Conservation (phyloP, 1,140 invertebrate species). For the Leptinotarsa lineolata region DNA sequence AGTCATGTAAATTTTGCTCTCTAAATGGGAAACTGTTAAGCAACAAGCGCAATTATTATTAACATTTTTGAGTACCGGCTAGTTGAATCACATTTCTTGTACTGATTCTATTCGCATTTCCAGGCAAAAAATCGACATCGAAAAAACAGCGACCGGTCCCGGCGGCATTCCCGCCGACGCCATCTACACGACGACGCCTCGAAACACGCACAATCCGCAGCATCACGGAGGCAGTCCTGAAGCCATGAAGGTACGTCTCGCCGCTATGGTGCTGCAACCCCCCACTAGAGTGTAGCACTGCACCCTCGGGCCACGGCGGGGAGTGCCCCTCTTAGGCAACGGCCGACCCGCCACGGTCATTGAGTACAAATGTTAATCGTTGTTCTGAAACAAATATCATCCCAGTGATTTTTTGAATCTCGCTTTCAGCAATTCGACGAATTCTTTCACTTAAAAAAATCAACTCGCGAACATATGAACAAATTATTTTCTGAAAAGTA, state of each 20-base stretch:
- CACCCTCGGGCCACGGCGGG: conserved; percentile 39
- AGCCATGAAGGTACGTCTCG: conserved; percentile 79
- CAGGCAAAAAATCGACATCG: conserved; percentile 64
- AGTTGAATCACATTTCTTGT: no score
- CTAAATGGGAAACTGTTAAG: no score
- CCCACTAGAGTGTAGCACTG: conserved; percentile 76
- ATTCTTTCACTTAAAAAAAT: no score
- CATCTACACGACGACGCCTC: conserved; percentile 60
- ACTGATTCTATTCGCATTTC: conserved; percentile 31
- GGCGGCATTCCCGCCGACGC: conserved; percentile 62
- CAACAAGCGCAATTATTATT: no score
- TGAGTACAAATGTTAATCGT: conserved; percentile 53
- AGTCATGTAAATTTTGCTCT: no score
- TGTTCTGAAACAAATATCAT: conserved; percentile 4
- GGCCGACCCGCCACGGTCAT: conserved; percentile 50
- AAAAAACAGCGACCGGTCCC: conserved; percentile 53
- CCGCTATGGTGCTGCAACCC: conserved; percentile 76
- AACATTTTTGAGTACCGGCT: no score
- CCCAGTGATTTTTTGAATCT: no score
- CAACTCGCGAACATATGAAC: no score
- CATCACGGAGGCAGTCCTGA: conserved; percentile 52
- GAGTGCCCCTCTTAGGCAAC: conserved; percentile 32
- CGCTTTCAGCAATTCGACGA: no score
- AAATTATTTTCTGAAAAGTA: no score
- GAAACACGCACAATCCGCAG: conserved; percentile 31